Conservation (phyloP, 2,888 invertebrate species). For the Trichacis sp. region DNA sequence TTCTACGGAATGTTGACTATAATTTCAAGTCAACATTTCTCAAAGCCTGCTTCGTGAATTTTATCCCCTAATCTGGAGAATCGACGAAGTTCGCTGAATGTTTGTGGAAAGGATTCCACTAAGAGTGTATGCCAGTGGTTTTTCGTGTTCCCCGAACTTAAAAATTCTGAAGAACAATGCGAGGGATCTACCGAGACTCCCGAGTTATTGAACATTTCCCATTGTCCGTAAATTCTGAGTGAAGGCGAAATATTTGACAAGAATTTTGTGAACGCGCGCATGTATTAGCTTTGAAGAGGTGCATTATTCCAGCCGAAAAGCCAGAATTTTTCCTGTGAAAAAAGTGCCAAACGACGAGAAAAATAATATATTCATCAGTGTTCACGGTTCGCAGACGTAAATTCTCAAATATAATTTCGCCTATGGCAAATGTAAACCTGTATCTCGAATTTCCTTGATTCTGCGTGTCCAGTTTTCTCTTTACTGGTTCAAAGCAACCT, state of each 20-base stretch:
- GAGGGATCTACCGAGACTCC: not conserved
- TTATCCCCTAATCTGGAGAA: slow-evolving; percentile 22
- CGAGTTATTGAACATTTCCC: not conserved
- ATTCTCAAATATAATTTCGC: not conserved
- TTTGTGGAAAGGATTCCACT: slow-evolving; percentile 31
- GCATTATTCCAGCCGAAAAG: not conserved
- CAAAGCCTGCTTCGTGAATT: not conserved
- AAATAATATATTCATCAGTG: not conserved
- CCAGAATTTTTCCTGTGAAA: not conserved
- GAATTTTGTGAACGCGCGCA: not conserved
- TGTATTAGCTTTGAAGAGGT: not conserved
- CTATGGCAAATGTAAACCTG: not conserved
- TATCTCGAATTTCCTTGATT: not conserved
- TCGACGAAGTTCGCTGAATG: slow-evolving; percentile 32
- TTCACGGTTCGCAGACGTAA: not conserved
- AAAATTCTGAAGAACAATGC: slow-evolving; percentile 2
- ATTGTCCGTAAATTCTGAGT: not conserved
- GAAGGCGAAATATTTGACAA: not conserved
- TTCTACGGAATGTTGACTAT: no score
- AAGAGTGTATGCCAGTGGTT: slow-evolving; percentile 28
- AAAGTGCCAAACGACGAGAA: not conserved
- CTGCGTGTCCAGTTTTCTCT: not conserved
- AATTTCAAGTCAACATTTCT: no score
- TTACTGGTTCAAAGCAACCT: slow-evolving; percentile 2
- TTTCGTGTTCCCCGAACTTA: slow-evolving; percentile 3